Evolutionary conservation across 2,113 vertebrate genomes (phyloP), one percentile per base, ranked within the genome.

Genomic region (Gadus chalcogrammus): DNA sequence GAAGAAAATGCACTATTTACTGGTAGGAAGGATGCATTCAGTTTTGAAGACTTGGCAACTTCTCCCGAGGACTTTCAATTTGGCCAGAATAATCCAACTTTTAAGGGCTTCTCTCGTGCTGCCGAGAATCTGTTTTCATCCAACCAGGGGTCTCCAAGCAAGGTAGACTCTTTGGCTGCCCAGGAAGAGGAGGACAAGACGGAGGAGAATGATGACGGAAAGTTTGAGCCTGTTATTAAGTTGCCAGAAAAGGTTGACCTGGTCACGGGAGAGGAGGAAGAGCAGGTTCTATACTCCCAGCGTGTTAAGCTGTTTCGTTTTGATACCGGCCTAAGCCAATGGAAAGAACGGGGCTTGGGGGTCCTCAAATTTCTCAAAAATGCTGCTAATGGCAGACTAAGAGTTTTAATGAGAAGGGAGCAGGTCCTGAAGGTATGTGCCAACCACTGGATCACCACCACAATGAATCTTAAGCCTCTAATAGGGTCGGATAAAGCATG

Each of bases 381-480:
- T 64, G 88, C 79, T 70, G 76, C 88, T 48, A 99, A 99, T 52
- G 97, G 97, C 38, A 93, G 94, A 67, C 91, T 98, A 4, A 87
- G 97, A 76, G 94, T 99, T 80, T 77, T 99, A 24, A 99, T 99
- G 97, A 92, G 97, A 64, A 92, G 97, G 82, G 97, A 99, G 27
- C 97, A 99, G 79, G 97, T 99, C 17, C 80, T 99, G 15, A 99
- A 99, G 81, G 97, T 99, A 5, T 99, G 97, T 72, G 97, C 97
- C 4, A 99, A 99, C 88, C 97, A 99, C 74, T 97, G 94, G 95
- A 99, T 99, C 85, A 99, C 95, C 0, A 99, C 97, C 65, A 98
- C 95, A 0, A 99, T 98, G 97, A 98, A 97, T 71, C 88, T 99
- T 24, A 98, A 99, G 77, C 95, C 93, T 0, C 90, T 99, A 1